Conservation (phyloP, 1,140 invertebrate species). For the Caerostris darwini region DNA sequence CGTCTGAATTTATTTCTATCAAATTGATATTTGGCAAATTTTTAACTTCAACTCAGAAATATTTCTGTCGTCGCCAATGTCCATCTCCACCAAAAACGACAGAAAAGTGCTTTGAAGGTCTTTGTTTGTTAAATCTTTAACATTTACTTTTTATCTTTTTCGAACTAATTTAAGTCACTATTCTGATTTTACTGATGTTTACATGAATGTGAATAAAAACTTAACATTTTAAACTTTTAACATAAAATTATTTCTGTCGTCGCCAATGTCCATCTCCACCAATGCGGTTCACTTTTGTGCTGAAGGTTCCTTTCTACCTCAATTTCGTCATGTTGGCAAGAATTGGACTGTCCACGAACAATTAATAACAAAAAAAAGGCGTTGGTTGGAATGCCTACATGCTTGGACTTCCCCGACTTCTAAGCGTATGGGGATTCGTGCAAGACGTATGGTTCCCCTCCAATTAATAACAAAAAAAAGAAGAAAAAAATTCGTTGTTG, state of each 20-base stretch:
- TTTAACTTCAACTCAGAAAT: background rate
- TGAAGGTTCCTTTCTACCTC: background rate
- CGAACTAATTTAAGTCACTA: too few species aligned
- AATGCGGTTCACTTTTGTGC: background rate
- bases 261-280: background rate
- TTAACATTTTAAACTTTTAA: too few species aligned
- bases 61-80: background rate
- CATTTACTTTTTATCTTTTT: too few species aligned
- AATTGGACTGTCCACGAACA: background rate
- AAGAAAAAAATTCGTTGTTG: too few species aligned
- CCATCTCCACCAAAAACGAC: background rate
- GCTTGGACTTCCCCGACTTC: background rate
- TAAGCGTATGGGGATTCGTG: background rate
- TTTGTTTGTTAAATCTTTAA: too few species aligned
- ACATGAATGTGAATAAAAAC: too few species aligned
- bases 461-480: background rate
- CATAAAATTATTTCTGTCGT: background rate
- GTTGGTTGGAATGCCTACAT: background rate
- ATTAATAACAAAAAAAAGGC: background rate
- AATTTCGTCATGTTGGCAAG: background rate
- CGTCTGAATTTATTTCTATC: too few species aligned
- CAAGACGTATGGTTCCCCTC: background rate
- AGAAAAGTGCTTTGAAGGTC: too few species aligned
- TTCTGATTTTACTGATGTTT: too few species aligned
- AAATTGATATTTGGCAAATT: too few species aligned